These are phyloP conservation scores for Zingel zingel DNA, from an alignment of 2,113 vertebrate genomes.

Conservation along the genomic window DNA sequence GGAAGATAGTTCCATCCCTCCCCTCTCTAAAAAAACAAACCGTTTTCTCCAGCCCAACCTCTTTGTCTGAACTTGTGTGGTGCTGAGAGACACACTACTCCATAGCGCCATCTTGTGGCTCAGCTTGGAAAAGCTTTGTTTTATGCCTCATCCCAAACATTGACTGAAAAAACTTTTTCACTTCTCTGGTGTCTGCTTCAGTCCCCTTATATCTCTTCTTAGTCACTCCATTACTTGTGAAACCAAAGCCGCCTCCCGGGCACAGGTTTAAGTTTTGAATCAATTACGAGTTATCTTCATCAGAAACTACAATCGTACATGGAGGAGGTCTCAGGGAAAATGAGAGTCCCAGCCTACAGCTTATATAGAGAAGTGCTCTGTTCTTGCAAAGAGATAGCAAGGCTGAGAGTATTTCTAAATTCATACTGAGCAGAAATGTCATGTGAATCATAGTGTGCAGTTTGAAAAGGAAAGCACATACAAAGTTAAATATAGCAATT, in stretches of 20 bases:
- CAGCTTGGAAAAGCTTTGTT: slow-evolving; percentile 14
- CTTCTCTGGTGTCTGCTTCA: slow-evolving; percentile 39
- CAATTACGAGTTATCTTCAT: slow-evolving; percentile 52
- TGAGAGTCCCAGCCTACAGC: background rate
- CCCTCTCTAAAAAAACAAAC: background rate
- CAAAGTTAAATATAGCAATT: background rate
- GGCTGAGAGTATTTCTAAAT: background rate
- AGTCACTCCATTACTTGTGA: slow-evolving; percentile 41
- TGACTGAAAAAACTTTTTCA: slow-evolving; percentile 42
- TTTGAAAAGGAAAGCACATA: slow-evolving; percentile 2
- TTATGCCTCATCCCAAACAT: slow-evolving; percentile 38
- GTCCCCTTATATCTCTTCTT: slow-evolving; percentile 25
- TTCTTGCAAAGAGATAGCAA: background rate
- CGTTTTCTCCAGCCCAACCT: slow-evolving; percentile 14
- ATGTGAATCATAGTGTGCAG: slow-evolving; percentile 5
- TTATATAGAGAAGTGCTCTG: slow-evolving; percentile 21
- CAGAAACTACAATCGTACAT: slow-evolving; percentile 36
- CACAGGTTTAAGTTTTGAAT: slow-evolving; percentile 51
- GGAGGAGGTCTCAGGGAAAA: slow-evolving; percentile 31
- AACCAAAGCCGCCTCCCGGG: slow-evolving; percentile 48
- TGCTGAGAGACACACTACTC: slow-evolving; percentile 41
- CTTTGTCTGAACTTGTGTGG: slow-evolving; percentile 23
- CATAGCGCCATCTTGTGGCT: slow-evolving; percentile 76
- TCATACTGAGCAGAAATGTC: slow-evolving; percentile 5
- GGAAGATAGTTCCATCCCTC: background rate